Conservation (phyloP, 2,113 vertebrate genomes). For the Oriolus oriolus region DNA sequence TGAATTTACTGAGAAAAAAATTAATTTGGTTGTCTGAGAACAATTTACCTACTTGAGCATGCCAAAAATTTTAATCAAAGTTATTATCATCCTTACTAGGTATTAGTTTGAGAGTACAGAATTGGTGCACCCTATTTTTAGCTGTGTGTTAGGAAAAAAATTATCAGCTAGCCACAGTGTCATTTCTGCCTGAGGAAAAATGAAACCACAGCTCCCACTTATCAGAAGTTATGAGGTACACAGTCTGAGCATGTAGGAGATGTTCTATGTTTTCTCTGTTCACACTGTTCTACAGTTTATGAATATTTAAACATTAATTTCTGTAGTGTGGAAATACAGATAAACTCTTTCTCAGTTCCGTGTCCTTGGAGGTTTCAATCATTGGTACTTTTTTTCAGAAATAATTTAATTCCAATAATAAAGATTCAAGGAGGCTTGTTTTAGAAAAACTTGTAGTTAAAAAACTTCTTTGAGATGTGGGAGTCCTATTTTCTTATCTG, state of each 20-base stretch:
- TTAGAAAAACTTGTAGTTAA: background rate
- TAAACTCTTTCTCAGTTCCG: background rate
- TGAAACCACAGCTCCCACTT: background rate
- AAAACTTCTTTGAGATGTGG: background rate
- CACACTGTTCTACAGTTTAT: background rate
- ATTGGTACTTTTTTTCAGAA: background rate
- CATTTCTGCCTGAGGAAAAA: background rate
- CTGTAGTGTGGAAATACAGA: background rate
- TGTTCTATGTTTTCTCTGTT: background rate
- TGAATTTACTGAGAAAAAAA: background rate
- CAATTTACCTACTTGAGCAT: background rate
- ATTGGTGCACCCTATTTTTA: background rate
- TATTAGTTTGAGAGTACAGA: background rate
- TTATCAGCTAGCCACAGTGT: background rate
- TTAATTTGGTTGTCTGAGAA: background rate
- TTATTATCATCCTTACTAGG: background rate
- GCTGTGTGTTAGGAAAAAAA: background rate
- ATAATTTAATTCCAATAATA: constrained; percentile 13
- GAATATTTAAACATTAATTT: constrained; percentile 24
- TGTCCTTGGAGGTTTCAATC: background rate
- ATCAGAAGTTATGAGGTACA: background rate
- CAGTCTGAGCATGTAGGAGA: background rate
- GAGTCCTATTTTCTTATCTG: background rate
- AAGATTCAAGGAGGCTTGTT: background rate
- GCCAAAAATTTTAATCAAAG: background rate